Evolutionary conservation across 1,140 invertebrate genomes (phyloP), one percentile per base, ranked within the genome.

Genomic region (Oedothorax gibbosus): DNA sequence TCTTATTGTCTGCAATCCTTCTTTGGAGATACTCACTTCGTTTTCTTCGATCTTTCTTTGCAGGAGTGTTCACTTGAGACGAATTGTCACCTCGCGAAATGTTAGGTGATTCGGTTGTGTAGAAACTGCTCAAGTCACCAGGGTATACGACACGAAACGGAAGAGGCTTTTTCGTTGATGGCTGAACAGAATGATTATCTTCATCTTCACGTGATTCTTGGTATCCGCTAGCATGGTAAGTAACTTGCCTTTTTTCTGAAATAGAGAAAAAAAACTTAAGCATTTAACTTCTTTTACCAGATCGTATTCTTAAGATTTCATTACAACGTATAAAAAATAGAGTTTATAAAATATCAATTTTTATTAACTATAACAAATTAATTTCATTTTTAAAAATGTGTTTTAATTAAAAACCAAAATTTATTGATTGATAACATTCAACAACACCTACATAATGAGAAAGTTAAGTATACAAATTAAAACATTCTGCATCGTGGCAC

Each of bases 71-170:
- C 2, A 14, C 35, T 2, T 0, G 4, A 12, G 51, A 53, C 18
- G 51, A 3, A 60, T 60, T 7, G 12, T 50, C 35, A 53, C 35
- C 53, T 54, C 56, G 9, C 0, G 51, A 20, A 14, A 35, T 56
- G 9, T 35, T 7, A 4, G 49, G 54, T 18, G 80, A 53, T n/a
- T 84, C 81, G 18, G 71, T 84, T 0, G 60, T 75, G 18, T 54
- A 84, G 18, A 84, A 84, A 57, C 60, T 57, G 51, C 81, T 84
- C 18, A 84, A 66, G 21, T 84, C 81, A 6, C 81, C 81, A 20
- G 81, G 81, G 57, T 84, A 84, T 56, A 84, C 71, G 7, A 84
- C 50, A 56, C 76, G 81, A 2, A 51, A 35, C 7, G 81, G 81
- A 21, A 84, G 54, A 12, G 81, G 81, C 15, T 84, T 84, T 56